A percentile compares a stretch with the other conserved stretches of the same genome.
phyloP scores from a whole-genome alignment of 2,797 vertebrate genomes.

The Sebastes ruberrimus region DNA sequence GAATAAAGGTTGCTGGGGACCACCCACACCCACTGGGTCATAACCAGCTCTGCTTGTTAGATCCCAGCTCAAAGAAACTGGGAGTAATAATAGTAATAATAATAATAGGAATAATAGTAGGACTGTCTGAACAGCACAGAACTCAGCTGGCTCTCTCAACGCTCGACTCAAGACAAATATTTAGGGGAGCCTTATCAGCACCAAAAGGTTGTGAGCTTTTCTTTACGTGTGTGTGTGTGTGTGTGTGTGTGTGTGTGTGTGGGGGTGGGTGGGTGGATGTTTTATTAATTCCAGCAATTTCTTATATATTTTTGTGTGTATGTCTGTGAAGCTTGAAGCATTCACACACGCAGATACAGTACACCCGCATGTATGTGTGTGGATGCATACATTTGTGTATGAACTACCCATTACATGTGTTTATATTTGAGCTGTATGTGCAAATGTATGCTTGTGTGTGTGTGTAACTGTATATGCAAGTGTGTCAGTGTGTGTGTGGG shows the following conservation, averaged over 20 bases:
- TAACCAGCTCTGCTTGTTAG: conserved; percentile 38
- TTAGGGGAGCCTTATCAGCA: conserved; percentile 58
- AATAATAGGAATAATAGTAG: conserved; percentile 23
- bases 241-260: neutral
- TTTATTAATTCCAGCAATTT: neutral
- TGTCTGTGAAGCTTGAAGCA: too few species aligned
- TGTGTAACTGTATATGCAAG: neutral
- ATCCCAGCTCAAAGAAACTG: conserved; percentile 47
- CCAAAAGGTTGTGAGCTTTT: conserved; percentile 22
- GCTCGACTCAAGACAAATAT: conserved; percentile 58
- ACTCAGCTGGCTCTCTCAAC: conserved; percentile 41
- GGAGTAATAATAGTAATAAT: conserved; percentile 31
- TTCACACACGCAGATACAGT: neutral
- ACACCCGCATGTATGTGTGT: neutral
- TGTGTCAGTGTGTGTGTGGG: conserved; percentile 7
- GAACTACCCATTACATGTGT: neutral
- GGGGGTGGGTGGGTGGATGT: neutral
- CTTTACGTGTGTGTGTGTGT: neutral
- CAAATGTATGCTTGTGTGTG: neutral
- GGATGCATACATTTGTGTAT: neutral
- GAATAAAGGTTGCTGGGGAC: conserved; percentile 44
- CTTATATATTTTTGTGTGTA: neutral
- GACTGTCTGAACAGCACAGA: conserved; percentile 31
- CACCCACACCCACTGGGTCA: conserved; percentile 53
- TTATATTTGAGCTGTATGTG: conserved; percentile 1